These are phyloP conservation scores for Stegodyphus dumicola DNA, from an alignment of 1,140 invertebrate species.

Conservation along the genomic window DNA sequence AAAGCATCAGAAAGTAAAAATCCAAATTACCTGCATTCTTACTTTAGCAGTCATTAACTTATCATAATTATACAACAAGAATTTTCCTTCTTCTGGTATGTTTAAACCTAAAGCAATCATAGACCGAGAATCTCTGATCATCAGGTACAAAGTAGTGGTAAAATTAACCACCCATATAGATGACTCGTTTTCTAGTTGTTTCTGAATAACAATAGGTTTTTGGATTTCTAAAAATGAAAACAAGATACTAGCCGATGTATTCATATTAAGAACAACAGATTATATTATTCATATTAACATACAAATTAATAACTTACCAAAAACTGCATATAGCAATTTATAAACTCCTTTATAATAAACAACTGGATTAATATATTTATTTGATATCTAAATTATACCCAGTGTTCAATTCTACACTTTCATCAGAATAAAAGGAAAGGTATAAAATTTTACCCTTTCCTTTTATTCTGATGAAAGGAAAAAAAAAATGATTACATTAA, in stretches of 20 bases:
- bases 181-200: slow-evolving; percentile 3
- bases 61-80: slow-evolving; percentile 24
- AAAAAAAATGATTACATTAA: no score
- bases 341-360: no score
- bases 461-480: no score
- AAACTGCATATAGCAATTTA: no score
- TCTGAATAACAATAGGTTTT: slow-evolving; percentile 28
- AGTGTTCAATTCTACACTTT: no score
- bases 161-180: slow-evolving; percentile 52
- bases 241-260: background rate
- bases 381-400: no score
- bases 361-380: no score
- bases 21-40: slow-evolving; percentile 29
- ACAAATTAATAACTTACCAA: no score
- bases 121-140: slow-evolving; percentile 33
- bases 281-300: no score
- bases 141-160: slow-evolving; percentile 20
- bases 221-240: slow-evolving; percentile 37
- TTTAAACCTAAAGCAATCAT: slow-evolving; percentile 27
- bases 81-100: slow-evolving; percentile 49
- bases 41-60: slow-evolving; percentile 24
- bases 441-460: no score
- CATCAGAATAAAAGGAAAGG: no score
- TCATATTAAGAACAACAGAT: no score
- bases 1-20: background rate